These are phyloP conservation scores for Alloplasta piceator DNA, from an alignment of 2,888 invertebrate genomes.

Conservation along the genomic window DNA sequence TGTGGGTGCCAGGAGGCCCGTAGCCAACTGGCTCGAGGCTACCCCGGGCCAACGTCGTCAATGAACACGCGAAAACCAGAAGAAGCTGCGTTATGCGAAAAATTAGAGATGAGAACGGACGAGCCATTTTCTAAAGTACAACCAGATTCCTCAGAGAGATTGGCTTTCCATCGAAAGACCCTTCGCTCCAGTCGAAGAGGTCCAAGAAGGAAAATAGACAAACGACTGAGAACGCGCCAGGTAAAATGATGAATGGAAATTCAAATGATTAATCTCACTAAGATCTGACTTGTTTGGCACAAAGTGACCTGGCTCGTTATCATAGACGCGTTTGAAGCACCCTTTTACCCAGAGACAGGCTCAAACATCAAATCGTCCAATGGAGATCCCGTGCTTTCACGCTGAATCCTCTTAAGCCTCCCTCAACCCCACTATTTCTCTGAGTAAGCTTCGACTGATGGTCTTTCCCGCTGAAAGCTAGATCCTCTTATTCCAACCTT, in stretches of 20 bases:
- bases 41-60: constrained; percentile 68
- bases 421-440: constrained; percentile 69
- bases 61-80: constrained; percentile 65
- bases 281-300: background rate
- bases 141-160: background rate
- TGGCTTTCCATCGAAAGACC: background rate
- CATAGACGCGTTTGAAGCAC: constrained; percentile 29
- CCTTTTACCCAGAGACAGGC: constrained; percentile 27
- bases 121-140: background rate
- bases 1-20: constrained; percentile 70
- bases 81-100: constrained; percentile 63
- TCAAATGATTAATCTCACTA: background rate
- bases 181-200: background rate
- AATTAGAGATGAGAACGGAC: background rate
- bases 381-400: constrained; percentile 32
- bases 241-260: background rate
- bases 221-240: background rate
- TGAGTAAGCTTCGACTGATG: constrained; percentile 20
- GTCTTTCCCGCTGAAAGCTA: constrained; percentile 41
- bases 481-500: constrained; percentile 61
- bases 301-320: constrained; percentile 33
- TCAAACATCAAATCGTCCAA: constrained; percentile 36
- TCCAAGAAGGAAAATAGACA: background rate
- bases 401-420: constrained; percentile 28
- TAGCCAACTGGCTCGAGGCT: constrained; percentile 77